Evolutionary conservation across 2,888 invertebrate genomes (phyloP).

Genomic region (Cantharis lateralis): DNA sequence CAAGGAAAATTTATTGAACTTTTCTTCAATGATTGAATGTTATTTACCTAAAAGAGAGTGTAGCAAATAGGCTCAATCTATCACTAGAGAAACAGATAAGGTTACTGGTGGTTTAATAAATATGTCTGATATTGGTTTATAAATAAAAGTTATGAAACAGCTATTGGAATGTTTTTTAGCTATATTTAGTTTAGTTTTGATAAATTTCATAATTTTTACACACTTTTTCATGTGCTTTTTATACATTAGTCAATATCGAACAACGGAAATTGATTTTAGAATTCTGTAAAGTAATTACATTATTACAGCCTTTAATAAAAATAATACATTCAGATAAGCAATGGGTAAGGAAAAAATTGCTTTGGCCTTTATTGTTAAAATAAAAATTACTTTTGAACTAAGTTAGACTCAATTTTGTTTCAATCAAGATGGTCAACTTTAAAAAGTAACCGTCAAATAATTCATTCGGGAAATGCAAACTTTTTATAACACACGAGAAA

Average conservation of each 20-base stretch:
- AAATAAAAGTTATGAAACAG: neutral
- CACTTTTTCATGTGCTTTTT: neutral
- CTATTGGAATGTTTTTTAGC: neutral
- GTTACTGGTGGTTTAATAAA: constrained; percentile 13
- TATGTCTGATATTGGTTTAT: neutral
- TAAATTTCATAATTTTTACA: neutral
- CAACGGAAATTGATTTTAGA: too few relatives aligned
- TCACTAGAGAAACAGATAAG: constrained; percentile 20
- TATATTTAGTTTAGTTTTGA: neutral
- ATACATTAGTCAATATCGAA: neutral
- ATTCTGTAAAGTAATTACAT: too few relatives aligned
- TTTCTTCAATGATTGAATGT: constrained; percentile 19
- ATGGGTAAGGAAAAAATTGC: neutral
- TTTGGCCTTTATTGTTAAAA: neutral
- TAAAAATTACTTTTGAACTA: neutral
- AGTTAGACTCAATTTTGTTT: neutral
- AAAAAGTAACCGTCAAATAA: neutral
- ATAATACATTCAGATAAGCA: too few relatives aligned
- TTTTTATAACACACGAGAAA: neutral
- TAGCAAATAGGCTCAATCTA: constrained; percentile 21
- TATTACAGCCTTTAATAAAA: too few relatives aligned
- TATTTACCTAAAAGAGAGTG: constrained; percentile 24
- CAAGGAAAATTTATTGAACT: constrained; percentile 21
- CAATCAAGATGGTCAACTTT: neutral
- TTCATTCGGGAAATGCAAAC: neutral